Conservation (phyloP, 2,113 vertebrate genomes). For the Syngnathoides biaculeatus region DNA sequence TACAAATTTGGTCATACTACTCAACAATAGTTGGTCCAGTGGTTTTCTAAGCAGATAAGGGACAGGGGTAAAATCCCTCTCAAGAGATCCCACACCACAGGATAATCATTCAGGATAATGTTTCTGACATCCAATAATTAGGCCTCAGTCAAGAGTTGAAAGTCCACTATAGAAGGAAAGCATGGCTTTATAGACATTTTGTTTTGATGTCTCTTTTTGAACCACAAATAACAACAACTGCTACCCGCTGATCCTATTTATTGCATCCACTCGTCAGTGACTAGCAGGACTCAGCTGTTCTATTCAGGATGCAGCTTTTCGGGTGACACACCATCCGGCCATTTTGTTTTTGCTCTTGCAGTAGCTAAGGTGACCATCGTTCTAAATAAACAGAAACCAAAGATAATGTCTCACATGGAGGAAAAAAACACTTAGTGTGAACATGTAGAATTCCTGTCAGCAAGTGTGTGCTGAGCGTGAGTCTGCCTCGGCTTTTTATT, state of each 20-base stretch:
- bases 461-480: conserved; percentile 13
- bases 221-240: too few species aligned
- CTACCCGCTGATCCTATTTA: not conserved
- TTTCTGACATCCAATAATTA: too few species aligned
- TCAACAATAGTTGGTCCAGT: too few species aligned
- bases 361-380: not conserved
- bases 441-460: conserved; percentile 34
- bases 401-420: not conserved
- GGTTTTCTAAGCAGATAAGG: too few species aligned
- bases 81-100: too few species aligned
- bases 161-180: too few species aligned
- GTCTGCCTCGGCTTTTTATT: conserved; percentile 32
- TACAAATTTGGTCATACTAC: too few species aligned
- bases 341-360: not conserved
- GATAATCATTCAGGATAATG: too few species aligned
- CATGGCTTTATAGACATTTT: too few species aligned
- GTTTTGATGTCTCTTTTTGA: too few species aligned
- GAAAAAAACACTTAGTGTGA: conserved; percentile 33
- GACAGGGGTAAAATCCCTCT: too few species aligned
- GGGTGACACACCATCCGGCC: not conserved
- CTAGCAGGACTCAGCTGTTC: not conserved
- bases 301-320: not conserved
- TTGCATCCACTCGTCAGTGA: not conserved
- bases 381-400: not conserved
- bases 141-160: too few species aligned